Evolutionary conservation across 2,797 vertebrate genomes (phyloP), one percentile per base, ranked within the genome.

Genomic region (Argyrosomus regius): DNA sequence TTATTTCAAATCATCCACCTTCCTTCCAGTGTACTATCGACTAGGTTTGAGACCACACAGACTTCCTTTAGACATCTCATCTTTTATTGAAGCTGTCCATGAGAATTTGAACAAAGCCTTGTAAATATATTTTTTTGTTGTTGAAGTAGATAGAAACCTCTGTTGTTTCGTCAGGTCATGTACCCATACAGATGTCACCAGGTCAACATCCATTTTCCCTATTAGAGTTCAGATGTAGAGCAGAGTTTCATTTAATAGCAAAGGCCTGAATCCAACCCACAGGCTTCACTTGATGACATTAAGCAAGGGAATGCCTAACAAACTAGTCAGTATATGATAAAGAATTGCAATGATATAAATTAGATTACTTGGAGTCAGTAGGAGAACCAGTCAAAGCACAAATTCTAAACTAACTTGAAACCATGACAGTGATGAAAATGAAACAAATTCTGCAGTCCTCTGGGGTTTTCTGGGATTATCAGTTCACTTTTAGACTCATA

Each of bases 401-500:
- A 54, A 45, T 31, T 13, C 1, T 10, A 24, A 49, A 41, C 10
- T 50, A 39, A 5, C 35, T 16, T 60, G 26, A 56, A 57, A 57
- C 18, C 46, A 39, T 26, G 20, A 45, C n/a, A 6, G 35, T 14
- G n/a, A 46, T 70, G 65, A 65, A 1, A 5, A 73, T 18, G 45
- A 67, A 45, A 13, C 6, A 8, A 49, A 12, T 17, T 26, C 49
- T 54, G 13, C 28, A 13, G 31, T 20, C 17, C n/a, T 52, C 8
- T 50, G 10, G 14, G 48, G 5, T 31, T 57, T 41, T 43, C 13
- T 26, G 16, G 41, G 3, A 14, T 46, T 56, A 26, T 56, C 5
- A 69, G 14, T 59, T 53, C 17, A 26, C 13, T 57, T 64, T 75
- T 17, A 26, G 39, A 72, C 60, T 35, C 14, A 50, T 46, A 48